Evolutionary conservation across 92 coral and sea anemone species (phyloP).

Genomic region (Siderastrea radians): DNA sequence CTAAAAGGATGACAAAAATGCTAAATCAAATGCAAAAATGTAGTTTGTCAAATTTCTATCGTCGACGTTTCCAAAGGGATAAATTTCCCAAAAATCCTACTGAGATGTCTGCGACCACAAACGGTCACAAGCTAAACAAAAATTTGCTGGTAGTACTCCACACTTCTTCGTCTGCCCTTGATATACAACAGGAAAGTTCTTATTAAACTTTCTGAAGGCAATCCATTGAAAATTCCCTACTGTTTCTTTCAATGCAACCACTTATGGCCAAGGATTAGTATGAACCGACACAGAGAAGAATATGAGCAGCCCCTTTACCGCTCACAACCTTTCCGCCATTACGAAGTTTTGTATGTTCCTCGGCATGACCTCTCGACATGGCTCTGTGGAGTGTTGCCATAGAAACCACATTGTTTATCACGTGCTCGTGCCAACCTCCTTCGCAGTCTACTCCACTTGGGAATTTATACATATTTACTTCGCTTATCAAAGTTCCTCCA

Average conservation of each 20-base stretch:
- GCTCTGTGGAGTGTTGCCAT: slow-evolving; percentile 79
- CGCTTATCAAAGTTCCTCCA: too few relatives aligned
- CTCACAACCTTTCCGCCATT: slow-evolving; percentile 64
- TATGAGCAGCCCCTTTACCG: slow-evolving; percentile 41
- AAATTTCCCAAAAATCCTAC: slow-evolving; percentile 1
- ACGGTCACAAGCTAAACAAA: neutral
- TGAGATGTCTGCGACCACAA: neutral
- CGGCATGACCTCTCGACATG: slow-evolving; percentile 74
- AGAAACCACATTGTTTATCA: slow-evolving; percentile 78
- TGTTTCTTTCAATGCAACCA: neutral
- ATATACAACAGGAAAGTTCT: neutral
- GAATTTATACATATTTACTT: too few relatives aligned
- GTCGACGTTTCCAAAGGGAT: neutral
- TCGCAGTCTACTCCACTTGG: too few relatives aligned
- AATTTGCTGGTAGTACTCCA: neutral
- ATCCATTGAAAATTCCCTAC: neutral
- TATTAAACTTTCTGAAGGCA: neutral
- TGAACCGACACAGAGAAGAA: slow-evolving; percentile 1
- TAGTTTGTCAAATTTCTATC: neutral
- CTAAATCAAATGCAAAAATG: neutral
- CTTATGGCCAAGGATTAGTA: neutral
- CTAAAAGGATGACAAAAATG: neutral
- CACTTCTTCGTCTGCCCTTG: neutral
- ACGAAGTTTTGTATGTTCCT: slow-evolving; percentile 42
- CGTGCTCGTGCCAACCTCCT: slow-evolving; percentile 71